A percentile compares a stretch with the other conserved stretches of the same genome.
Evolutionary conservation across 2,888 invertebrate species (phyloP).

Genomic region (Mellilla xanthometata): DNA sequence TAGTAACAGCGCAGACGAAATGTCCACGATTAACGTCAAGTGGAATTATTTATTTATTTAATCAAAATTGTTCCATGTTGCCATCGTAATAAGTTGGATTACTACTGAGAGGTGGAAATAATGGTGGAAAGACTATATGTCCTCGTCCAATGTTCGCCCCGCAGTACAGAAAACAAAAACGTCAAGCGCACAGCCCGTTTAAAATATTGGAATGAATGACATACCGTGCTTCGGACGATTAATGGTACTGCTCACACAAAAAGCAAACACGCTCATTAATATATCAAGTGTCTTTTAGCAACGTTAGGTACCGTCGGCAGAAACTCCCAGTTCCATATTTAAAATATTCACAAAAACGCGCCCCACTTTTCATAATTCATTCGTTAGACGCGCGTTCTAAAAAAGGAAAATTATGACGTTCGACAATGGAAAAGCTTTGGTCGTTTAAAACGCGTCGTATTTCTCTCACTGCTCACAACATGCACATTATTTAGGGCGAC

Average conservation of each 20-base stretch:
- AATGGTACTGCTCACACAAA: conserved; percentile 75
- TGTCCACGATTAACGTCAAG: too few relatives aligned
- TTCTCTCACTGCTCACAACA: conserved; percentile 69
- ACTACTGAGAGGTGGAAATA: too few relatives aligned
- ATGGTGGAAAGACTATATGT: too few relatives aligned
- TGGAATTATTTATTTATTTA: too few relatives aligned
- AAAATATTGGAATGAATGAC: conserved; percentile 83
- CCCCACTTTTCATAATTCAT: conserved; percentile 52
- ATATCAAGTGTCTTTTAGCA: conserved; percentile 81
- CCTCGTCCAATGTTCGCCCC: too few relatives aligned
- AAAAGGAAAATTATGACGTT: conserved; percentile 37
- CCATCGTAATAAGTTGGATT: too few relatives aligned
- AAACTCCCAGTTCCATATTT: conserved; percentile 40
- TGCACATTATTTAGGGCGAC: conserved; percentile 66
- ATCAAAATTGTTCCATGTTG: too few relatives aligned
- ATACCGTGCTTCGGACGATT: conserved; percentile 80
- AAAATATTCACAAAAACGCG: conserved; percentile 34
- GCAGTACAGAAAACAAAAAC: conserved; percentile 76
- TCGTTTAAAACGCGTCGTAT: conserved; percentile 66
- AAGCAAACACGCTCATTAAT: conserved; percentile 80
- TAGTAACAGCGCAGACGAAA: too few relatives aligned
- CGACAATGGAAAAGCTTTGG: conserved; percentile 53
- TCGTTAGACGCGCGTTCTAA: conserved; percentile 36
- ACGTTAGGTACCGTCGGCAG: conserved; percentile 65
- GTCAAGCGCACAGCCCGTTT: conserved; percentile 68